phyloP scores from a whole-genome alignment of 1,140 invertebrate genomes.

The Scaptomyza hsui region DNA sequence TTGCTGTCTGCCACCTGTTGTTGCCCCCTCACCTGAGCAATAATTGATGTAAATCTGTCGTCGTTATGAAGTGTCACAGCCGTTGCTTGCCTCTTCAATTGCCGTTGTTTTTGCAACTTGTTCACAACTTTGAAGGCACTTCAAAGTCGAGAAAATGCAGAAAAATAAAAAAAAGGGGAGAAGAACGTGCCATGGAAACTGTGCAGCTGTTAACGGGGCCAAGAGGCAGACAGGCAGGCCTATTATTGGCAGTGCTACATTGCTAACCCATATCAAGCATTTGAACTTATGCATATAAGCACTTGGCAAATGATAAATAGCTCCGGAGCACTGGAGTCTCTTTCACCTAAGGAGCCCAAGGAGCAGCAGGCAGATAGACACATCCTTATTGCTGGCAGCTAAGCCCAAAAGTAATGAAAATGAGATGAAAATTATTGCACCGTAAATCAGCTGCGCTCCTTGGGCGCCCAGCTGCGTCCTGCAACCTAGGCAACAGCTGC shows the following conservation, averaged over 20 bases:
- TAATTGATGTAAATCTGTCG: constrained; percentile 78
- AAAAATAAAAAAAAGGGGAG: constrained; percentile 7
- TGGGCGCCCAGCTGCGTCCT: constrained; percentile 64
- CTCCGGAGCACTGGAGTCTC: constrained; percentile 47
- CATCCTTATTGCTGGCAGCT: constrained; percentile 23
- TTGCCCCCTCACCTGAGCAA: constrained; percentile 47
- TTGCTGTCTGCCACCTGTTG: constrained; percentile 17
- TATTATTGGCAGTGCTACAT: constrained; percentile 30
- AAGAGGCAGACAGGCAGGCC: constrained; percentile 13
- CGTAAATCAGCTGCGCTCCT: constrained; percentile 67
- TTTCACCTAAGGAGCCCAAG: constrained; percentile 35
- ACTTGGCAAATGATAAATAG: constrained; percentile 71
- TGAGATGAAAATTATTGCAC: constrained; percentile 82
- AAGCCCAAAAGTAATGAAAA: constrained; percentile 73
- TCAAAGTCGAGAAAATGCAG: constrained; percentile 11
- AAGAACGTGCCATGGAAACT: constrained; percentile 46
- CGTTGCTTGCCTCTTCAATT: constrained; percentile 46
- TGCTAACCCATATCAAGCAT: constrained; percentile 16
- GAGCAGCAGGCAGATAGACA: too few relatives aligned
- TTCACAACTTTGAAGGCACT: constrained; percentile 63
- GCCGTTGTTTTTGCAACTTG: constrained; percentile 60
- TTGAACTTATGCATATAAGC: constrained; percentile 57
- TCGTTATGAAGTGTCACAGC: constrained; percentile 63
- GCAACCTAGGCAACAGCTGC: neutral
- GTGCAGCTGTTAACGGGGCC: constrained; percentile 33